These are phyloP conservation scores for Campopleginae sp. DNA, from an alignment of 2,888 invertebrate genomes.

Conservation along the genomic window DNA sequence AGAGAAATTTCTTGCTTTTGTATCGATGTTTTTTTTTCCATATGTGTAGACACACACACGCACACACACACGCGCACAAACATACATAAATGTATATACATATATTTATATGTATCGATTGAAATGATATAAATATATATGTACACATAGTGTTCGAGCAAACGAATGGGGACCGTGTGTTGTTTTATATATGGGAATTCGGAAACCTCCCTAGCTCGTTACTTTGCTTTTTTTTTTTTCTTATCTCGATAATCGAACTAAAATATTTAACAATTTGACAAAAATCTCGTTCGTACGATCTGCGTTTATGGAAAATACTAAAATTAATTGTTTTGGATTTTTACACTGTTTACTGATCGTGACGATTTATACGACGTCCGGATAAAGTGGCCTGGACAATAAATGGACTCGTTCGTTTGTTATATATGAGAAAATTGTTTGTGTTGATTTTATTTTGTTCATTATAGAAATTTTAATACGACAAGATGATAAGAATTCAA, in stretches of 20 bases:
- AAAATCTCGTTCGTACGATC: conserved; percentile 42
- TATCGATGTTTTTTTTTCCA: conserved; percentile 28
- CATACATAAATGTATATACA: conserved; percentile 14
- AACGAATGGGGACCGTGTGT: conserved; percentile 49
- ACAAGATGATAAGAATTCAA: no score
- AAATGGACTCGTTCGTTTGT: background rate
- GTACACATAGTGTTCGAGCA: conserved; percentile 48
- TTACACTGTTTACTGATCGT: conserved; percentile 40
- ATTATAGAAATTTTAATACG: no score
- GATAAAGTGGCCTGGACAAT: conserved; percentile 50
- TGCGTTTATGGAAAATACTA: conserved; percentile 35
- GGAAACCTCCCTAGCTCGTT: conserved; percentile 59
- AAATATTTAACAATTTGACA: conserved; percentile 26
- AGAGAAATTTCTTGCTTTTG: conserved; percentile 59
- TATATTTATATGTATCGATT: conserved; percentile 26
- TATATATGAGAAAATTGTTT: background rate
- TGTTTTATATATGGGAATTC: conserved; percentile 31
- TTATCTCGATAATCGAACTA: conserved; percentile 48
- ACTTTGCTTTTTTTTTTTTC: conserved; percentile 7
- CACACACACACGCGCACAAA: background rate
- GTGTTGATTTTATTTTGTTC: background rate
- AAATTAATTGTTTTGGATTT: conserved; percentile 20
- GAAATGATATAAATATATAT: conserved; percentile 39
- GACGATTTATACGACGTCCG: conserved; percentile 30
- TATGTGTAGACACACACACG: conserved; percentile 12